These are phyloP conservation scores for Silvanus unidentatus DNA, from an alignment of 2,888 invertebrate species.

Conservation along the genomic window DNA sequence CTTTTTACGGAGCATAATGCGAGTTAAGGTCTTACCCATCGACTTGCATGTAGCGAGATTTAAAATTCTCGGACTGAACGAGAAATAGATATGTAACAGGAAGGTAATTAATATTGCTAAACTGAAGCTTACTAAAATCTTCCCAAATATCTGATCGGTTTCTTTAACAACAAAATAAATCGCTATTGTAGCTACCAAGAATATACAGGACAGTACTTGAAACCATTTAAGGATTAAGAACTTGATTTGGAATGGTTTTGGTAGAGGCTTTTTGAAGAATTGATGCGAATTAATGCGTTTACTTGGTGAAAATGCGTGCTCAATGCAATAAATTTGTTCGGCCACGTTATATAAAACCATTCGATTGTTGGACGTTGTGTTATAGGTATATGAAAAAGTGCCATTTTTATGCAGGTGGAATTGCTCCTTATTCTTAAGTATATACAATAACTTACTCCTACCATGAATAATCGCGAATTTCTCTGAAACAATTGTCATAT, in stretches of 20 bases:
- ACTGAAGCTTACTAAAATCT: slow-evolving; percentile 29
- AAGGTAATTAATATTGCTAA: slow-evolving; percentile 8
- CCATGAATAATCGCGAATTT: slow-evolving; percentile 20
- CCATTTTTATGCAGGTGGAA: too few relatives aligned
- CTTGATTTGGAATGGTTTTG: slow-evolving; percentile 13
- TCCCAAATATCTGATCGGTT: slow-evolving; percentile 28
- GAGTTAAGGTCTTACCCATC: slow-evolving; percentile 16
- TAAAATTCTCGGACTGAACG: slow-evolving; percentile 11
- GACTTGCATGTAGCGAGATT: slow-evolving; percentile 11
- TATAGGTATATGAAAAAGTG: too few relatives aligned
- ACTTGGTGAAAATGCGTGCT: slow-evolving; percentile 22
- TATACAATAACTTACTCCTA: too few relatives aligned
- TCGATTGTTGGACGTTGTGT: slow-evolving; percentile 17
- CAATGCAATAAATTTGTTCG: slow-evolving; percentile 24
- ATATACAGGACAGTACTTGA: slow-evolving; percentile 26
- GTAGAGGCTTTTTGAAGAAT: not conserved
- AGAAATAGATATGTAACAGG: slow-evolving; percentile 16
- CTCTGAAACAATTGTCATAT: slow-evolving; percentile 16
- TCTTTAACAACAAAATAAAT: slow-evolving; percentile 25
- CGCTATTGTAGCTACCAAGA: slow-evolving; percentile 22
- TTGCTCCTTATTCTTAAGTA: too few relatives aligned
- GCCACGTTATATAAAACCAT: slow-evolving; percentile 12
- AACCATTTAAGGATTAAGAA: slow-evolving; percentile 25
- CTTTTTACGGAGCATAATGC: not conserved
- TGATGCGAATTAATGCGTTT: slow-evolving; percentile 10